Evolutionary conservation across 2,888 invertebrate species (phyloP), one percentile per base, ranked within the genome.

Genomic region (Drosophila pullipes): DNA sequence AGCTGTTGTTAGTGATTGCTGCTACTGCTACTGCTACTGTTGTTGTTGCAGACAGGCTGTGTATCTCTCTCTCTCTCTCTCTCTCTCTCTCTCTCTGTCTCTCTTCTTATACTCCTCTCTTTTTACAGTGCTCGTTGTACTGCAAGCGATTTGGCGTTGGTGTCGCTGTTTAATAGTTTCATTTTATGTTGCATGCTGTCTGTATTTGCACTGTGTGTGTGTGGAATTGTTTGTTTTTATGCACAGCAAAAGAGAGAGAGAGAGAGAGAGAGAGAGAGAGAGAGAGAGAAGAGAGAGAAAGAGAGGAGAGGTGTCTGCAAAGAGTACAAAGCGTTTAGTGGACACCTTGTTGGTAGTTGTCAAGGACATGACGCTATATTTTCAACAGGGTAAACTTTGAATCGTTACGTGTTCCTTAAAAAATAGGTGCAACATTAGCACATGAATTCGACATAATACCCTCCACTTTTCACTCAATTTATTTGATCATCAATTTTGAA

Each of bases 181-280:
- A 76, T 76, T 87, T 85, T 63, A 73, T 80, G 74, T 65, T 74
- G 73, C 74, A 70, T 69, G 75, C 60, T 69, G 71, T 61, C 62
- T 64, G 59, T 63, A 53, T 60, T 41, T 57, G 28, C 31, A 35
- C 55, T 44, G 18, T 16, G 10, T 37, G 25, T 37, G 33, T 39
- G 39, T 39, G 25, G 16, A 25, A 37, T n/a, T 41, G 41, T 52
- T 13, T 16, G 35, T 41, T 11, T 37, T 7, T 44, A n/a, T 39
- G 30, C 35, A 65, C 16, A 47, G 30, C 30, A 30, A 30, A 30
- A n/a, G 37, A 33, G 55, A 30, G 11, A 39, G 6, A 3, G 50
- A 31, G 3, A n/a, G 7, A 41, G 18, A 5, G 25, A 54, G 7
- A 54, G 35, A n/a, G 31, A 33, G 55, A 30, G 11, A 39, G 7